These are phyloP conservation scores for Melierax canorus DNA, from an alignment of 2,113 vertebrate genomes.

Conservation along the genomic window DNA sequence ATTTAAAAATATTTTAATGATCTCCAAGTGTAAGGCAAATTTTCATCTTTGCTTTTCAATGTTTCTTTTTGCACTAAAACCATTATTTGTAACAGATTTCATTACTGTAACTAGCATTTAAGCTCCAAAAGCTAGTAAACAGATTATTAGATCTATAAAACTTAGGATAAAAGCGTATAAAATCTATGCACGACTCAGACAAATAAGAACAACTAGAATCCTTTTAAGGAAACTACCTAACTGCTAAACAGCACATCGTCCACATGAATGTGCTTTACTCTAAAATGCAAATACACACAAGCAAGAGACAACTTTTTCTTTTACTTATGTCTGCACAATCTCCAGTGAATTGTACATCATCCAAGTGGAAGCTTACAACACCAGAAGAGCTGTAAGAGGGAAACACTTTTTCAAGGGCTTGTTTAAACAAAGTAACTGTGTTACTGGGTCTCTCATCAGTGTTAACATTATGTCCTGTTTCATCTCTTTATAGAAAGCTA, in stretches of 20 bases:
- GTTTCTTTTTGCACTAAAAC: not conserved
- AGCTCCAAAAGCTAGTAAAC: not conserved
- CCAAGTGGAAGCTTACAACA: slow-evolving; percentile 7
- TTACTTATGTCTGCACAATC: not conserved
- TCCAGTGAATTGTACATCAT: not conserved
- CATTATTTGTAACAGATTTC: not conserved
- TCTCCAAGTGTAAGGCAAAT: not conserved
- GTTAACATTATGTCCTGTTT: not conserved
- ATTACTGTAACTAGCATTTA: not conserved
- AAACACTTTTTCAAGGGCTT: not conserved
- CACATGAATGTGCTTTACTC: not conserved
- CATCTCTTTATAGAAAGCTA: not conserved
- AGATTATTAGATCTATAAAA: not conserved
- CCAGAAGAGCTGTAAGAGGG: not conserved
- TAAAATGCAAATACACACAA: not conserved
- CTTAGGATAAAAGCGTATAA: not conserved
- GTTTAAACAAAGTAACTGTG: slow-evolving; percentile 37
- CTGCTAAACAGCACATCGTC: not conserved
- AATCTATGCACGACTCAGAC: not conserved
- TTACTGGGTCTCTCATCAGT: not conserved
- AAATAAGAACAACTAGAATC: not conserved
- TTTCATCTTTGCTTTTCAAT: not conserved
- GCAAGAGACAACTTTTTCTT: not conserved
- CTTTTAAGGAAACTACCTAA: not conserved
- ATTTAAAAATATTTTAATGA: not conserved